phyloP scores from a whole-genome alignment of 2,113 vertebrate species.

The Tylochromis polylepis region DNA sequence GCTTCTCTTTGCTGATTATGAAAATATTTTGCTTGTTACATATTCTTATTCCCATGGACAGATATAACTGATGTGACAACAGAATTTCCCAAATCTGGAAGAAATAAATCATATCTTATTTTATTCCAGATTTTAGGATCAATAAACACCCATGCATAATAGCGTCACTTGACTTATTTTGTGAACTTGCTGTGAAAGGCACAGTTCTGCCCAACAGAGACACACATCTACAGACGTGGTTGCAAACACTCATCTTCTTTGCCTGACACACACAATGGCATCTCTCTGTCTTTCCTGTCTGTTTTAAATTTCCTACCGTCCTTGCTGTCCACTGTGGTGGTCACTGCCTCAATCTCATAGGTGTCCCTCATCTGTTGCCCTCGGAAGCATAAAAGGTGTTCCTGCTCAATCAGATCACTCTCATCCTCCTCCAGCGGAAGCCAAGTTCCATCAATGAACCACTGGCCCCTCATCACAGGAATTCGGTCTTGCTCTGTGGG shows the following conservation, averaged over 20 bases:
- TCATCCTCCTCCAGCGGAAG: slow-evolving; percentile 94
- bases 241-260: not conserved
- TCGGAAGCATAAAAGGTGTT: slow-evolving; percentile 84
- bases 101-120: not conserved
- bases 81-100: not conserved
- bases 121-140: not conserved
- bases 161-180: not conserved
- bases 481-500: slow-evolving; percentile 86
- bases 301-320: slow-evolving; percentile 77
- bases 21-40: not conserved
- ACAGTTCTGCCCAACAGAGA: not conserved
- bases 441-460: slow-evolving; percentile 96
- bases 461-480: slow-evolving; percentile 95
- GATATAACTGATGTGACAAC: not conserved
- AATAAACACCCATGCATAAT: not conserved
- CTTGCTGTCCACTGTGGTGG: slow-evolving; percentile 85
- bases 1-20: not conserved
- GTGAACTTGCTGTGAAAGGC: not conserved
- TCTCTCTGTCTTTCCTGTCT: not conserved
- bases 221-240: not conserved
- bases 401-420: slow-evolving; percentile 90
- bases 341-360: slow-evolving; percentile 83
- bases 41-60: not conserved
- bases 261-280: not conserved
- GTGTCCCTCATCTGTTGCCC: slow-evolving; percentile 89